Percentiles rank a stretch among this genome's conserved stretches.
These are phyloP conservation scores for Callinectes sapidus DNA, from an alignment of 2,888 invertebrate genomes.

Conservation along the genomic window DNA sequence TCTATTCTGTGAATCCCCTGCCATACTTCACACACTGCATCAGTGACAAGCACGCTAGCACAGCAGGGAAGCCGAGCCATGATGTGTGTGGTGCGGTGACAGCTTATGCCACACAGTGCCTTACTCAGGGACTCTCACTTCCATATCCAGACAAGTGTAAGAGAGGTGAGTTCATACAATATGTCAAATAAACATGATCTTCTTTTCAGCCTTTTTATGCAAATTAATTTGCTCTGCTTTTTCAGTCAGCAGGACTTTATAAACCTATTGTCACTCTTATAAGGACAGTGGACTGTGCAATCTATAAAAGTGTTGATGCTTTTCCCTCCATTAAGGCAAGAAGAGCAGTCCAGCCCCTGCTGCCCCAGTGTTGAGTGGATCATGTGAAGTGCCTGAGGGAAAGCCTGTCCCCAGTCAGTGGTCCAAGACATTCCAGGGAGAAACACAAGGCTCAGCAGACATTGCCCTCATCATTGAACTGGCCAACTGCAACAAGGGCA, in stretches of 20 bases:
- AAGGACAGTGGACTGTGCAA: not conserved
- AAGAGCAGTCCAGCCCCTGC: not conserved
- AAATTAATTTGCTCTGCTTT: not conserved
- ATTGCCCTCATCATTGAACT: conserved; percentile 57
- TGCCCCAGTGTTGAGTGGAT: conserved; percentile 6
- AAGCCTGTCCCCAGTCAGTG: conserved; percentile 31
- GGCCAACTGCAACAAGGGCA: conserved; percentile 61
- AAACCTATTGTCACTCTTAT: not conserved
- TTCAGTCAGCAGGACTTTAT: not conserved
- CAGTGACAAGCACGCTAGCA: not conserved
- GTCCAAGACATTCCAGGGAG: conserved; percentile 28
- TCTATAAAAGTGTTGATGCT: not conserved
- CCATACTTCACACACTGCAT: conserved; percentile 57
- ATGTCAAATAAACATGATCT: not conserved
- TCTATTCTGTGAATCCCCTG: conserved; percentile 28
- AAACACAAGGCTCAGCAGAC: conserved; percentile 52
- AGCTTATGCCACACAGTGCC: conserved; percentile 43
- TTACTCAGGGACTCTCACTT: conserved; percentile 38
- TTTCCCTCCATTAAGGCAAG: not conserved
- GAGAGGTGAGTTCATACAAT: not conserved
- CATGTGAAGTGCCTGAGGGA: conserved; percentile 33
- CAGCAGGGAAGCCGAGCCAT: not conserved
- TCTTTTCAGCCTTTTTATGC: not conserved
- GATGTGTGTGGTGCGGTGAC: conserved; percentile 16
- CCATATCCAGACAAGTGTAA: not conserved